Base-by-base conservation (phyloP, 1,140 invertebrate genomes). In the Drosophila takahashii region DNA sequence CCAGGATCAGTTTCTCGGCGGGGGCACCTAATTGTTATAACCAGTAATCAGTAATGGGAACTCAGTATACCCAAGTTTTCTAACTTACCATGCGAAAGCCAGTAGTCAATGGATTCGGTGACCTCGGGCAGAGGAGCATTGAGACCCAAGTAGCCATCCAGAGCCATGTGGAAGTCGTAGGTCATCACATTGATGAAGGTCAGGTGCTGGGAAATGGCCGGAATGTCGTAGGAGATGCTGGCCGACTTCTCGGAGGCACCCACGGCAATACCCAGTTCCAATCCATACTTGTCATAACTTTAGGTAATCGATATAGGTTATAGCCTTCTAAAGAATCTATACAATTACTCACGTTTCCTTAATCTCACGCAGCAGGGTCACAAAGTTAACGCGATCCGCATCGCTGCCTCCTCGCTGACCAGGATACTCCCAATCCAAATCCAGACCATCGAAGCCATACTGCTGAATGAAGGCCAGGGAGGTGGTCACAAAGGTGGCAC, bases 351-450 rank as follows among this genome's bases (percentile, higher is more conserved):
- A 93, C 69, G 90, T 92, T 57, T 85, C 62, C 76, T 93, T 94
- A 29, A 95, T 70, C 73, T 94, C 93, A 27, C 91, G 85, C 22
- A 94, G 53, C 1, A 95, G 84, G 0, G 83, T 67, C 0, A 93
- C 90, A 42, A 93, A 94, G 76, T 94, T 94, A 22, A 87, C 62
- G 11, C 90, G 92, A 72, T 95, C 94, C 1, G 61, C 81, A 0
- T 86, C 26, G 13, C 77, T 79, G 4, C 94, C 94, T 15, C 94
- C 94, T 60, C 94, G 90, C 48, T 85, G 78, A 3, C 47, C 77
- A 1, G 94, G 95, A 73, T 95, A 95, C 77, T 95, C 95, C 95
- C 95, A 95, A 77, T 95, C 95, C 18, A 96, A 44, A 79, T 96
- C 95, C 6, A 95, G 92, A 0, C 95, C 95, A 81, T 96, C 94